Evolutionary conservation across 2,113 vertebrate species (phyloP).

Genomic region (Thunnus maccoyii): DNA sequence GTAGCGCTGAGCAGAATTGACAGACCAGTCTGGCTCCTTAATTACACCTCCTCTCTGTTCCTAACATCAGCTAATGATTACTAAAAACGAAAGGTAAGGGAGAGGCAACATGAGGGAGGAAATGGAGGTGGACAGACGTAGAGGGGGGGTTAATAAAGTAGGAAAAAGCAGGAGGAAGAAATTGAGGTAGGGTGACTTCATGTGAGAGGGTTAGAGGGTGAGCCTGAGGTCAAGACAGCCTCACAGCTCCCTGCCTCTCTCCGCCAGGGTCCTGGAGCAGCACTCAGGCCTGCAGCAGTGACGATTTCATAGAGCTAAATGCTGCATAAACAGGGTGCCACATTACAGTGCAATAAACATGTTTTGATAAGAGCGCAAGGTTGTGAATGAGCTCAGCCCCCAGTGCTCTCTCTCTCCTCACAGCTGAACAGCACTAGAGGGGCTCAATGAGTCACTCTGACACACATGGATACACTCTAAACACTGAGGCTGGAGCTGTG

Average conservation of each 20-base stretch:
- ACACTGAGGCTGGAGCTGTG: constrained; percentile 60
- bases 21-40: constrained; percentile 81
- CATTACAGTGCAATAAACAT: constrained; percentile 62
- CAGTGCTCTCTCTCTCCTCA: constrained; percentile 25
- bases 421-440: constrained; percentile 58
- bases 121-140: constrained; percentile 22
- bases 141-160: constrained; percentile 14
- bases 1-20: constrained; percentile 81
- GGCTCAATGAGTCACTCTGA: constrained; percentile 68
- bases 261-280: background rate
- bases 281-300: constrained; percentile 8
- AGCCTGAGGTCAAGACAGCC: constrained; percentile 39
- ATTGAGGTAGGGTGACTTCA: constrained; percentile 30
- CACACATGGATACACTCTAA: constrained; percentile 71
- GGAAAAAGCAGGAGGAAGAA: constrained; percentile 6
- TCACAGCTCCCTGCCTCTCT: background rate
- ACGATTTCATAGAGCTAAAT: constrained; percentile 23
- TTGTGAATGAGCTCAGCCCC: constrained; percentile 63
- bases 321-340: constrained; percentile 38
- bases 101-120: background rate
- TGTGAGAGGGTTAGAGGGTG: constrained; percentile 25
- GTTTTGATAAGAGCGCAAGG: constrained; percentile 66
- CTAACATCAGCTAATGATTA: constrained; percentile 83
- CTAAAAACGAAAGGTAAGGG: constrained; percentile 64
- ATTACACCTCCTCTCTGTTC: constrained; percentile 78